Evolutionary conservation across 1,140 invertebrate species (phyloP), one percentile per base, ranked within the genome.

Genomic region (Proales similis): DNA sequence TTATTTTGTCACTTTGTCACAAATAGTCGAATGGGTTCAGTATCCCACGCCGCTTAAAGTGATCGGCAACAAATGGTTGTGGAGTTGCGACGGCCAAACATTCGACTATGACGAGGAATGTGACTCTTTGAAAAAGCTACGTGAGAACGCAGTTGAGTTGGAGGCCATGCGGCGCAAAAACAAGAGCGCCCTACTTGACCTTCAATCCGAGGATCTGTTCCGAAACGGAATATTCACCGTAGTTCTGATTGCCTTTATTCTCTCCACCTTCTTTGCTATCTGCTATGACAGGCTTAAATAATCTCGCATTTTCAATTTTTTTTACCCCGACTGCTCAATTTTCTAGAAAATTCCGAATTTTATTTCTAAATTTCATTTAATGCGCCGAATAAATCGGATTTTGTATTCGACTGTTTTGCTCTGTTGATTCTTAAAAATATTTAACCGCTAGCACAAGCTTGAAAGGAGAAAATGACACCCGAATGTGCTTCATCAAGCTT

Each of bases 91-190:
- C 47, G 57, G 27, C 19, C 19, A 46, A 33, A 29, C 14, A 24
- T 61, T 30, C 47, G 57, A 61, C n/a, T 61, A 61, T 61, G 57
- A 61, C 27, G 39, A 45, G 36, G 57, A 61, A 14, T 61, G 57
- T 46, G 39, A 46, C 2, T 45, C 39, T 1, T 36, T 61, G n/a
- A 32, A 61, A 30, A 46, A 46, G 12, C 5, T 61, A 4, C 36
- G 22, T 22, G 39, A 61, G 26, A 29, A 29, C 19, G 36, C 57
- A 6, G 19, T 29, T 22, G 27, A 45, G 38, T 32, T 61, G n/a
- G 39, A 45, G 38, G 39, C 36, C 17, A 30, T 9, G 4, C 45
- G 38, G 14, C 22, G 36, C 45, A 61, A 17, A 27, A 61, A 61
- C 38, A 29, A 19, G 24, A 46, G 42, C 11, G 26, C 26, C 20